Conservation (phyloP, 92 coral and sea anemone genomes). For the Umimayanthus chanpuru region DNA sequence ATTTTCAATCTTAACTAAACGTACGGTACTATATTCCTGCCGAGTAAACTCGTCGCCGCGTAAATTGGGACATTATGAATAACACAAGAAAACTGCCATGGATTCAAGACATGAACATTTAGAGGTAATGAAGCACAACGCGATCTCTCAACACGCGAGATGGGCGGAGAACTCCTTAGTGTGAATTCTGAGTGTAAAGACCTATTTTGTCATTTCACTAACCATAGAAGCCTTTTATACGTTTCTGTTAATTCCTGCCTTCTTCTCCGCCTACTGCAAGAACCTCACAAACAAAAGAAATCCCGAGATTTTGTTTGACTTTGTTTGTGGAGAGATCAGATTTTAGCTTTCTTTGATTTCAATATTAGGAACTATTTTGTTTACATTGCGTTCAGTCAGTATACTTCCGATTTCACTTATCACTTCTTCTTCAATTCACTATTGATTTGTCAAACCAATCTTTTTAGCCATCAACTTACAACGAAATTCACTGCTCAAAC, state of each 20-base stretch:
- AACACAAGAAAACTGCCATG: constrained; percentile 13
- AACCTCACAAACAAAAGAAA: constrained; percentile 39
- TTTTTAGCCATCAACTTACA: constrained; percentile 16
- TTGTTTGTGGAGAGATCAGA: constrained; percentile 32
- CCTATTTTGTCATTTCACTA: constrained; percentile 35
- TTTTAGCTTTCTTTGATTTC: constrained; percentile 44
- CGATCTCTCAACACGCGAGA: constrained; percentile 44
- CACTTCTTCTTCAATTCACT: constrained; percentile 42
- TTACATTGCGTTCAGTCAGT: constrained; percentile 52
- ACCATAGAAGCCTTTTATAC: constrained; percentile 39
- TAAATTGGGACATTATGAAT: background rate
- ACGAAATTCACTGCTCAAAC: constrained; percentile 13
- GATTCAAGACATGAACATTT: background rate
- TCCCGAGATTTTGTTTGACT: constrained; percentile 32
- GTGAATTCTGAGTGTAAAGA: constrained; percentile 40
- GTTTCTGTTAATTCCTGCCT: constrained; percentile 32
- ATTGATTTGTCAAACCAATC: constrained; percentile 37
- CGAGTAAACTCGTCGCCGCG: background rate
- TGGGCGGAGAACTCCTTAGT: constrained; percentile 52
- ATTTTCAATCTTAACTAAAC: background rate
- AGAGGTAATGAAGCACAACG: constrained; percentile 43
- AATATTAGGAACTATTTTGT: constrained; percentile 26
- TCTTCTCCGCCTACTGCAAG: constrained; percentile 33
- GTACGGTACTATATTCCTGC: background rate
- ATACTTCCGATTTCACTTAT: constrained; percentile 73